Base-by-base conservation (phyloP, 2,797 vertebrate species). In the Rallus crepitans region DNA sequence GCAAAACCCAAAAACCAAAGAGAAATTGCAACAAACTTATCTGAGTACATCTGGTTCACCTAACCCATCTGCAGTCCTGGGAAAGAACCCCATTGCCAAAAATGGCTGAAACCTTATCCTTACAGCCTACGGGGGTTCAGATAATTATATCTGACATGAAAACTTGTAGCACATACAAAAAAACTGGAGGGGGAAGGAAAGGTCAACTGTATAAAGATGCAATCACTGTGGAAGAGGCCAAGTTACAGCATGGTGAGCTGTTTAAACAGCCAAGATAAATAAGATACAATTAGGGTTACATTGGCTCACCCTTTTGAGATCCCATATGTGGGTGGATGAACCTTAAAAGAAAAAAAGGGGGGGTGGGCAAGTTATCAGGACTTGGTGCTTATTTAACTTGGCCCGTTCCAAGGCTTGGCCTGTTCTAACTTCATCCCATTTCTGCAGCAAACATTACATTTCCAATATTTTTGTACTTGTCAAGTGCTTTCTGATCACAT, bases 131-230 rank as follows among this genome's bases (percentile, higher is more conserved):
- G 33, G 95, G 95, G 92, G 95, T 96, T 95, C 96, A 87, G 90
- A 95, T 96, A 96, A 97, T 96, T 96, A 89, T 95, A 97, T 96
- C 91, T 93, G 95, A 96, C 96, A 95, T 93, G 93, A 96, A 96
- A 96, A 96, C 96, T 95, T 96, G 96, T 96, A 96, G 90, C 94
- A 97, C 93, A 90, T 87, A 93, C 88, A 90, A 90, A 96, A 95
- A 96, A 96, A 95, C 15, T 94, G 96, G 82, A 91, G 83, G 93
- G 91, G 93, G 87, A 94, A 85, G 84, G 96, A 97, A 95, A 97
- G 95, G 96, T 96, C 96, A 96, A 72, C 95, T 95, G 94, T 95
- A 96, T 90, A 94, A 95, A 96, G 93, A 96, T 94, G 92, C 78
- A 95, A 95, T 96, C 96, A 65, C 78, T 82, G 71, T 92, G 72